Base-by-base conservation (phyloP, 2,113 vertebrate species). In the Dicerorhinus sumatrensis region DNA sequence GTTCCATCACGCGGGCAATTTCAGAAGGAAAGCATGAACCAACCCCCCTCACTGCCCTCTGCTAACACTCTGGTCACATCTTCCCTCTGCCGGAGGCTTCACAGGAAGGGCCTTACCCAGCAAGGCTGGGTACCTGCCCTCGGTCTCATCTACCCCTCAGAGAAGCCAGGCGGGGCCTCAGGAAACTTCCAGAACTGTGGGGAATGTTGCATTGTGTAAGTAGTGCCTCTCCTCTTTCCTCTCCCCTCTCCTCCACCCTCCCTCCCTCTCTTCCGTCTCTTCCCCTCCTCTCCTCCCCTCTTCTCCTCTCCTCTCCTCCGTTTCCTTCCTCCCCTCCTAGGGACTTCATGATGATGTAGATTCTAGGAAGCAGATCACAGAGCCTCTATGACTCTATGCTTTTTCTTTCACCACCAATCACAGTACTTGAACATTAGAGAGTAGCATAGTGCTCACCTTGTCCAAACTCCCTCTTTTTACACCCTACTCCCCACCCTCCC, bases 341-440 rank as follows among this genome's bases (percentile, higher is more conserved):
- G 17, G 21, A 14, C 13, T 9, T 63, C 51, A 20, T 4, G 25
- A 31, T 5, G 21, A 20, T 3, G 29, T 14, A 10, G 58, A 33
- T 25, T 89, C 67, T 27, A 31, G 62, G 82, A 62, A 58, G 39
- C 31, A 51, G 62, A 16, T 17, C 48, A 4, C 54, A 25, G 31
- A 17, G 39, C 21, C 20, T 2, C 2, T 8, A 1, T 8, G 12
- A 48, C 0, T 54, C 72, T 5, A 1, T 8, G 13, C 3, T 4
- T 20, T 79, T 56, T 65, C 58, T 86, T 51, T 73, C 67, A 13
- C 31, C 20, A 17, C 2, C 56, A 76, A n/a, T 21, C 12, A 4
- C 27, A 60, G 72, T 2, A 5, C 42, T 42, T 10, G 56, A n/a
- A 88, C 62, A 70, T 12, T 0, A 51, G 42, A n/a, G 48, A 56